A percentile compares a stretch with the other conserved stretches of the same genome.
phyloP scores from a whole-genome alignment of 2,113 vertebrate species.

The Microcebus griseorufus region DNA sequence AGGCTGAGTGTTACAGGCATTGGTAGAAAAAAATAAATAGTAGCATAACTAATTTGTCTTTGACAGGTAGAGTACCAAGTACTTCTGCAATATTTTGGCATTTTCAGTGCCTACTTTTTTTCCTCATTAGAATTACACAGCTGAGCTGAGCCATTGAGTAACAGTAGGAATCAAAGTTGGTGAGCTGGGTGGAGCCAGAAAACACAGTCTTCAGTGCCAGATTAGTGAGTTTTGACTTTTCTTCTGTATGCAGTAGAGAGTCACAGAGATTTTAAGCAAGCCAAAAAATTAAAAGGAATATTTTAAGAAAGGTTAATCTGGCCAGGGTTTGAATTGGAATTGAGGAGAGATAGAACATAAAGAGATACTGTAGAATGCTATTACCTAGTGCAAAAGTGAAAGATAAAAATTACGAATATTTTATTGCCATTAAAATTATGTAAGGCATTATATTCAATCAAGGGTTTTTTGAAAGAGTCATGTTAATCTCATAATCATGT shows the following conservation, averaged over 20 bases:
- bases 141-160: neutral
- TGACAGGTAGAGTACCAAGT: neutral
- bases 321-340: neutral
- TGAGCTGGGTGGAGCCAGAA: neutral
- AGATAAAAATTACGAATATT: neutral
- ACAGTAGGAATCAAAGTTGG: neutral
- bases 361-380: neutral
- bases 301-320: slow-evolving; percentile 43
- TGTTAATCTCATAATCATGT: slow-evolving; percentile 41
- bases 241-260: neutral
- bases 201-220: neutral
- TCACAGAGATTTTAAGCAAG: neutral
- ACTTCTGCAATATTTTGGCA: neutral
- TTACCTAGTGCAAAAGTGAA: neutral
- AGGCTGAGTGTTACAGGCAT: neutral
- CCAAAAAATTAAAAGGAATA: neutral
- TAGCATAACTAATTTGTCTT: neutral
- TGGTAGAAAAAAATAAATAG: slow-evolving; percentile 2
- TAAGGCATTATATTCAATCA: slow-evolving; percentile 38
- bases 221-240: slow-evolving; percentile 34
- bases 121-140: neutral
- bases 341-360: neutral
- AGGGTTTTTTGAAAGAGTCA: slow-evolving; percentile 25
- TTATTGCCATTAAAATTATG: slow-evolving; percentile 15
- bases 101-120: slow-evolving; percentile 32